Evolutionary conservation across 2,113 vertebrate species (phyloP).

Genomic region (Sphaerodactylus townsendi): DNA sequence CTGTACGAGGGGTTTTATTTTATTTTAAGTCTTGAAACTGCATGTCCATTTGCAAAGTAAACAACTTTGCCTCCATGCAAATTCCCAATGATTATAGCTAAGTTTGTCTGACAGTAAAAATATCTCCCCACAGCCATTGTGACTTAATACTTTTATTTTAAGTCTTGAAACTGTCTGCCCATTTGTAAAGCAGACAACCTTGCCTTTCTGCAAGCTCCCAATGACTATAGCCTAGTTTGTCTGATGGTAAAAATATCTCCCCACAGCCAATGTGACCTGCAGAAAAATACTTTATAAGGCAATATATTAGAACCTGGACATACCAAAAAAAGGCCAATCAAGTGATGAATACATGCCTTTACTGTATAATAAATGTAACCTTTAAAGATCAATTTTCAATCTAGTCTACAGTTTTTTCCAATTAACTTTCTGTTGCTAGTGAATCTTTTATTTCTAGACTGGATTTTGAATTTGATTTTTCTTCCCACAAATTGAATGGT

Average conservation of each 20-base stretch:
- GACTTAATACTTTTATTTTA: neutral
- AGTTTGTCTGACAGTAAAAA: neutral
- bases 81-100: neutral
- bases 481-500: neutral
- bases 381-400: neutral
- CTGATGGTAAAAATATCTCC: neutral
- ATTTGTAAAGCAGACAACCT: neutral
- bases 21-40: neutral
- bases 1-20: too few relatives aligned
- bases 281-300: neutral
- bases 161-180: neutral
- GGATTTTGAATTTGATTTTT: neutral
- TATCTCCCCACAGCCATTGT: neutral
- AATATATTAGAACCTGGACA: neutral
- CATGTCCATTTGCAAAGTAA: neutral
- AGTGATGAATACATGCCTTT: neutral
- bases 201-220: neutral
- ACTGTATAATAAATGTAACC: neutral
- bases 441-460: neutral
- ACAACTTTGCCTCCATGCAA: neutral
- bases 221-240: neutral
- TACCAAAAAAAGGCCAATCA: neutral
- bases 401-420: neutral
- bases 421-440: neutral
- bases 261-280: neutral